Evolutionary conservation across 2,113 vertebrate species (phyloP).

Genomic region (Nibea albiflora): DNA sequence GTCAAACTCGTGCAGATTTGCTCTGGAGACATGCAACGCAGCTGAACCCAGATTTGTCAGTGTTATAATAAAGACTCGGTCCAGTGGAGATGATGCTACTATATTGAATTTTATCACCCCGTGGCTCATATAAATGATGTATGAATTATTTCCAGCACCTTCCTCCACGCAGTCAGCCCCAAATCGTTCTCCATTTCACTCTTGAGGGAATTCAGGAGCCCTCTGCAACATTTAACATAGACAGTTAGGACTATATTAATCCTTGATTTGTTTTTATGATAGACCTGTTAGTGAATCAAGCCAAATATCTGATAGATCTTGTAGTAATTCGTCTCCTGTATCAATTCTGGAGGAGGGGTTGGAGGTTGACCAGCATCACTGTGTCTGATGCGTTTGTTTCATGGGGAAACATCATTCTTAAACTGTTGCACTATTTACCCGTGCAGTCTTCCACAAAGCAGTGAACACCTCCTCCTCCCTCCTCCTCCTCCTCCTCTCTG

Average conservation of each 20-base stretch:
- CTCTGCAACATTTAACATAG: neutral
- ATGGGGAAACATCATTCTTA: no score
- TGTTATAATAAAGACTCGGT: neutral
- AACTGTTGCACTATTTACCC: no score
- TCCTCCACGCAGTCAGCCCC: neutral
- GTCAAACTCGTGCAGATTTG: neutral
- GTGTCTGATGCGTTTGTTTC: neutral
- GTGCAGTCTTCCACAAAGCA: no score
- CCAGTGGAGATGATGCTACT: conserved; percentile 1
- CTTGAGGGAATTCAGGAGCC: neutral
- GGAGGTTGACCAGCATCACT: neutral
- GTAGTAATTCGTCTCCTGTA: no score
- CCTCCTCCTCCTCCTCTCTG: no score
- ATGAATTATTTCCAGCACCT: conserved; percentile 1
- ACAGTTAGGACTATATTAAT: neutral
- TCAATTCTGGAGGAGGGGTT: no score
- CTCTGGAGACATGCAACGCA: neutral
- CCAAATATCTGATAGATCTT: neutral
- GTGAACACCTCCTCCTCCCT: no score
- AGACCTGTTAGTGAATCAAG: neutral
- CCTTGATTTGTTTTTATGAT: neutral
- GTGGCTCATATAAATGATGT: neutral
- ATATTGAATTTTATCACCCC: neutral
- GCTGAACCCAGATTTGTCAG: neutral
- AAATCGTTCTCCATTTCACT: neutral